Evolutionary conservation across 1,140 invertebrate genomes (phyloP), one percentile per base, ranked within the genome.

Genomic region (Pygmarrhopalites habei): DNA sequence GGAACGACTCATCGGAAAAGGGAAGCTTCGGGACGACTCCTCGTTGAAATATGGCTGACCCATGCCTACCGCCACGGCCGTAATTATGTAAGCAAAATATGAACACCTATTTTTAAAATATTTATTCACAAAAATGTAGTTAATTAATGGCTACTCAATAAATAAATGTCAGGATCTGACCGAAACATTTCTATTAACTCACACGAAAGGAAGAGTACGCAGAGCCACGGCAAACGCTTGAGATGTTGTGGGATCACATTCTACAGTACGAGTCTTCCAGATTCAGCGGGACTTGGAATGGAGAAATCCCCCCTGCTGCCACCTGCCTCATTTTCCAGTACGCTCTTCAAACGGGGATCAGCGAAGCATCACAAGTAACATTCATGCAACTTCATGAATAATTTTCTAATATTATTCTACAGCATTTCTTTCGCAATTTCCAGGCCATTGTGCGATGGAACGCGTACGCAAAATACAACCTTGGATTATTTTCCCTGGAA

Each of bases 241-340:
- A 57, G 15, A 51, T 41, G 30, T 47, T 70, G 3, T 70, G 68
- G 68, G 64, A 70, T 41, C 58, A 28, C 14, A 44, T 70, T n/a
- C 41, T 70, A 1, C n/a, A 53, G 26, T 15, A 26, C 2, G 68
- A 70, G 53, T 51, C 41, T 17, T 21, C 10, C 7, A 58, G 60
- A 21, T 44, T 28, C 32, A 14, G 1, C 1, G 59, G 25, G 25
- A 17, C 47, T 0, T 70, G 68, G 68, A 47, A 66, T 21, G 68
- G 68, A 0, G 53, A 44, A 1, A 64, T 70, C 55, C 68, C 68
- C 5, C 29, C 52, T 43, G 68, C 58, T 23, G 68, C 68, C 1
- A 70, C 60, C 15, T 64, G 53, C 26, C 56, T 70, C 1, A n/a
- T 65, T 2, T 70, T 66, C 23, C 68, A 70, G 35, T 70, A 66